Conservation (phyloP, 2,888 invertebrate genomes). For the Ceraclea dissimilis region DNA sequence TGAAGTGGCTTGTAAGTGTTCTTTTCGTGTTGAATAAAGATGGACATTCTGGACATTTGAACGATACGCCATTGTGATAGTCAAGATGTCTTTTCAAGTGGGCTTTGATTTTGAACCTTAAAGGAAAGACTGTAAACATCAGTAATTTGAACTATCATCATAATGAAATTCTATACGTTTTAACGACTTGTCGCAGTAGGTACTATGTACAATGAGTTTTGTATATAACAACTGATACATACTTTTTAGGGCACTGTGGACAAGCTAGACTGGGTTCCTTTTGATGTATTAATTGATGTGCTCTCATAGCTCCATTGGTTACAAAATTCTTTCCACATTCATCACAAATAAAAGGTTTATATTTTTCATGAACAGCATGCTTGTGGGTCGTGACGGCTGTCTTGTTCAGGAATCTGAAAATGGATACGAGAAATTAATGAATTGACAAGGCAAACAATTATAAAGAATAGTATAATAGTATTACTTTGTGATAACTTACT, state of each 20-base stretch:
- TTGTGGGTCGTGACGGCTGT: constrained; percentile 13
- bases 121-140: not conserved
- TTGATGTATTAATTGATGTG: constrained; percentile 18
- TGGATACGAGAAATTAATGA: not conserved
- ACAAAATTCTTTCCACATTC: constrained; percentile 19
- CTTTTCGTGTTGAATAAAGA: constrained; percentile 17
- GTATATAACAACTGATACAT: not conserved
- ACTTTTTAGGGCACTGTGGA: constrained; percentile 23
- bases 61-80: constrained; percentile 18
- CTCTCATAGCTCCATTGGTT: constrained; percentile 19
- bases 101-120: constrained; percentile 21
- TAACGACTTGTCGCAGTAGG: not conserved
- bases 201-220: not conserved
- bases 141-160: not conserved
- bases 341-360: constrained; percentile 20
- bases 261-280: constrained; percentile 16
- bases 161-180: not conserved
- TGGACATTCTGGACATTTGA: constrained; percentile 21
- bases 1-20: constrained; percentile 19
- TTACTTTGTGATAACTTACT: constrained; percentile 27
- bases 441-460: not conserved
- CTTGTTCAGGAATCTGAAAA: constrained; percentile 13
- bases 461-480: not conserved
- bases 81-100: constrained; percentile 18
- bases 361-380: constrained; percentile 16